phyloP scores from a whole-genome alignment of 1,140 invertebrate genomes.

The Aphis craccivora region DNA sequence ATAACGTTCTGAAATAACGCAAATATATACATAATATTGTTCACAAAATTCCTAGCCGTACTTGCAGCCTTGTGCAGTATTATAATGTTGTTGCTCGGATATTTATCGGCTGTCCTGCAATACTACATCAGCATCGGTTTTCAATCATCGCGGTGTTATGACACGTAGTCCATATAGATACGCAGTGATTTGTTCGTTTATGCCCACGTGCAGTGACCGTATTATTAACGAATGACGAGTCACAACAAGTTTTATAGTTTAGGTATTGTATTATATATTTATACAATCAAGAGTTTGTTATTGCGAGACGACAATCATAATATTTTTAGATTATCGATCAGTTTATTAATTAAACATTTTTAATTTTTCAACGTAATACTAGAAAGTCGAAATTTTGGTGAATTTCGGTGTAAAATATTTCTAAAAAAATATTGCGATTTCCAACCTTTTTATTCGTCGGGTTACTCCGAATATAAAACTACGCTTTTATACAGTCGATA shows the following conservation, averaged over 20 bases:
- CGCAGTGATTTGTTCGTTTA: no score
- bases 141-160: neutral
- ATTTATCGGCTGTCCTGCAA: neutral
- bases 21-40: neutral
- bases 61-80: neutral
- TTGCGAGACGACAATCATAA: no score
- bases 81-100: neutral
- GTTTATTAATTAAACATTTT: neutral
- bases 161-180: no score
- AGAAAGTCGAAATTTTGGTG: neutral
- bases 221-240: no score
- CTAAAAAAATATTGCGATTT: neutral
- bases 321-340: neutral
- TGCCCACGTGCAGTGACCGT: no score
- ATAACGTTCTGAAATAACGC: neutral
- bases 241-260: no score
- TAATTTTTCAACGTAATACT: neutral
- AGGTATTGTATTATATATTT: no score
- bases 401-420: neutral
- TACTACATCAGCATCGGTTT: neutral
- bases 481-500: conserved; percentile 15
- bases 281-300: no score
- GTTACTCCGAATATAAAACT: neutral
- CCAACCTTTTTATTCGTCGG: neutral
- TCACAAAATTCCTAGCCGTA: neutral